These are phyloP conservation scores for Bathynomus jamesi DNA, from an alignment of 1,140 invertebrate species.

Conservation along the genomic window DNA sequence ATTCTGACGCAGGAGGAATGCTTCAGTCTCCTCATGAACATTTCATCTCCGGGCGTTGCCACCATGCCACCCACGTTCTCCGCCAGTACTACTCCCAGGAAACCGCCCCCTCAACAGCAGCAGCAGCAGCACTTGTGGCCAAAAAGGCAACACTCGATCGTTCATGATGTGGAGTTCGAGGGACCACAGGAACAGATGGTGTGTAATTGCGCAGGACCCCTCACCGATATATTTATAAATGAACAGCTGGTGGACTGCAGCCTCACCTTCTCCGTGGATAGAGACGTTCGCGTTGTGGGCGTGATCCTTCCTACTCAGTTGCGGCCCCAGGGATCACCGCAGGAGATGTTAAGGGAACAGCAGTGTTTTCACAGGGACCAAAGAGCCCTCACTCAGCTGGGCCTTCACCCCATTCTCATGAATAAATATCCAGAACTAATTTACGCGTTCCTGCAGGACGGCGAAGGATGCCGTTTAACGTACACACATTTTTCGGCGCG, in stretches of 20 bases:
- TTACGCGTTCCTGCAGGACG: constrained; percentile 67
- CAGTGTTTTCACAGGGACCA: not conserved
- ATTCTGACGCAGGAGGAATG: constrained; percentile 63
- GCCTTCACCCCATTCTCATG: not conserved
- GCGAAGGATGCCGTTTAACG: constrained; percentile 62
- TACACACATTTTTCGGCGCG: constrained; percentile 70
- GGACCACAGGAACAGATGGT: constrained; percentile 6
- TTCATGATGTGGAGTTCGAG: not conserved
- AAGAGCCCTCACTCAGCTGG: not conserved
- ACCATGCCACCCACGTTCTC: constrained; percentile 38
- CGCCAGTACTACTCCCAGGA: constrained; percentile 2
- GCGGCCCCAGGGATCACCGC: constrained; percentile 4
- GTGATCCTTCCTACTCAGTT: constrained; percentile 42
- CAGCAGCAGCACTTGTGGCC: not conserved
- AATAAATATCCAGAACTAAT: constrained; percentile 60
- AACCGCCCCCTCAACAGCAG: not conserved
- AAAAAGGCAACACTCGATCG: not conserved
- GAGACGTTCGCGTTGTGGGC: constrained; percentile 64
- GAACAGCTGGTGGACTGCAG: constrained; percentile 56
- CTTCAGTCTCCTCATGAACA: constrained; percentile 72
- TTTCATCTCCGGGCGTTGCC: constrained; percentile 54
- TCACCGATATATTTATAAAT: constrained; percentile 52
- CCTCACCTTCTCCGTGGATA: constrained; percentile 66
- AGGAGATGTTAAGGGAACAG: not conserved
- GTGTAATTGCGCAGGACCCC: constrained; percentile 23